Percentiles rank a stretch among this genome's conserved stretches.
Conservation (phyloP, 2,888 invertebrate species). For the Clunio marinus region DNA sequence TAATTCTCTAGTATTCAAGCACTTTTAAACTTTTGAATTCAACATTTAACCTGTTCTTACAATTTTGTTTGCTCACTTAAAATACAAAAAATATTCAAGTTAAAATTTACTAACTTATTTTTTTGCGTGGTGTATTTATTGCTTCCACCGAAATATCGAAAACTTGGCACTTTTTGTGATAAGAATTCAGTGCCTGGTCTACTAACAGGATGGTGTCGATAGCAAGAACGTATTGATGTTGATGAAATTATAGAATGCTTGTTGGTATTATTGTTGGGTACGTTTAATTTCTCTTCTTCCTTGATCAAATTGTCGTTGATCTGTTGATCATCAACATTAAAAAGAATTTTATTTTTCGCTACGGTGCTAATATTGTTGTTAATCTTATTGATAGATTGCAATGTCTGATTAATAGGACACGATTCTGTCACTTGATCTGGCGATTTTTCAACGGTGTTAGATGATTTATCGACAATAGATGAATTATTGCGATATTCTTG, state of each 20-base stretch:
- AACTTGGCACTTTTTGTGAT: slow-evolving; percentile 39
- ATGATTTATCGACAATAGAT: slow-evolving; percentile 33
- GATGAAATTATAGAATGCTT: neutral
- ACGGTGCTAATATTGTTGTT: neutral
- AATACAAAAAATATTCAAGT: neutral
- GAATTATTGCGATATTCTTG: slow-evolving; percentile 37
- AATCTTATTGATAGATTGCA: slow-evolving; percentile 35
- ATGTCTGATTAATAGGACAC: slow-evolving; percentile 29
- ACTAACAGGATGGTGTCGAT: slow-evolving; percentile 41
- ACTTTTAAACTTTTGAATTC: too few species aligned
- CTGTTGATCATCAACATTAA: slow-evolving; percentile 39
- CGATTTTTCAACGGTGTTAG: slow-evolving; percentile 13
- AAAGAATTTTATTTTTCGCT: slow-evolving; percentile 27
- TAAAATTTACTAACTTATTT: slow-evolving; percentile 20
- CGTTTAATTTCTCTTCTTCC: slow-evolving; percentile 27
- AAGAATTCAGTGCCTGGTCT: slow-evolving; percentile 41
- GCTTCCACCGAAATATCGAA: slow-evolving; percentile 18
- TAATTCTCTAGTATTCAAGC: too few species aligned
- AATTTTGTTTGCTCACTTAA: too few species aligned
- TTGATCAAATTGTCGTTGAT: neutral
- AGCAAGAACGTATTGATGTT: slow-evolving; percentile 9
- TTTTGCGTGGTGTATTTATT: slow-evolving; percentile 33
- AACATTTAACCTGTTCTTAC: too few species aligned
- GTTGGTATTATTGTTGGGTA: slow-evolving; percentile 31
- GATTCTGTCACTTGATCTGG: slow-evolving; percentile 35